Base-by-base conservation (phyloP, 2,888 invertebrate species). In the Agrotis puta region DNA sequence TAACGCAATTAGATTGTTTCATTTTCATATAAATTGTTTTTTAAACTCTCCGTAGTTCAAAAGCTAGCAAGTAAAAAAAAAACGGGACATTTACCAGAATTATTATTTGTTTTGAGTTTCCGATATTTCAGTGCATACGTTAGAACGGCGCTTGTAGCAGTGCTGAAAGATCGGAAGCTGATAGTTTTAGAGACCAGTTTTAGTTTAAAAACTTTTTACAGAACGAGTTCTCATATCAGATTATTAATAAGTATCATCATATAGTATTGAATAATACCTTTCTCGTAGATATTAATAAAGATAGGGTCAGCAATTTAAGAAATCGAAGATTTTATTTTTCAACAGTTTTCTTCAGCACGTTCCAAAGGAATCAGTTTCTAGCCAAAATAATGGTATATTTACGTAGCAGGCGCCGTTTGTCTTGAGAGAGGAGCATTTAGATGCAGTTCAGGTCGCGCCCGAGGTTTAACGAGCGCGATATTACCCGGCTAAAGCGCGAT, bases 381-480 rank as follows among this genome's bases (percentile, higher is more conserved):
- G 7, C 18, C 16, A 39, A 59, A 62, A 18, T 71, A 66, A 50
- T 78, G 51, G 67, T 39, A 20, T 57, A 50, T 56, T 56, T 57
- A 68, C 56, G 18, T 64, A 62, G 22, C 64, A n/a, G 24, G 16
- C 11, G 47, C 56, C 57, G 62, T 73, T 73, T 73, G 61, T 68
- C 64, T 68, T 61, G 20, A 45, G 65, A 27, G 22, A 68, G 64
- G 39, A 63, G 51, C 79, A 73, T 77, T 77, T 69, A 58, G 72
- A 72, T 81, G 80, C 76, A 79, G 75, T 56, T 45, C 75, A 47
- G 67, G 70, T 50, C 64, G 45, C 64, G 58, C 53, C 59, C 39
- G 80, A 70, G 79, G 64, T 75, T 79, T 79, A 79, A 75, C 80
- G 80, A 79, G 79, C 53, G 54, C 76, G 64, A 63, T 79, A 51